Base-by-base conservation (phyloP, 1,140 invertebrate genomes). In the Pseudomyrmex gracilis region DNA sequence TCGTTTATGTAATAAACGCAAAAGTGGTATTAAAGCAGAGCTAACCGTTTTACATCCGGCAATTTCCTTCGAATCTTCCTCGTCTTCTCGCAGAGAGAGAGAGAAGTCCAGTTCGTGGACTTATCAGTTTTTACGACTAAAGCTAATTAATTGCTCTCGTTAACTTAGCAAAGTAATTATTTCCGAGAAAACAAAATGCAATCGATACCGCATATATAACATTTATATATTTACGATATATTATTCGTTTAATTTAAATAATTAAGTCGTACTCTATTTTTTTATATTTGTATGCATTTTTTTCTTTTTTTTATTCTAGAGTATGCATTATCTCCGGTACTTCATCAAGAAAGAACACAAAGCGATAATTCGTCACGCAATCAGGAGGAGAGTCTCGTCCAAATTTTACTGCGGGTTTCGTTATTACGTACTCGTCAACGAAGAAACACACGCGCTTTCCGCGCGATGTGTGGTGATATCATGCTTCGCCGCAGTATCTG, bases 1-100 rank as follows among this genome's bases (percentile, higher is more conserved):
- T 80, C 66, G 15, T 70, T 80, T 80, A 49, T 80, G 66, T 58
- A 80, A 80, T 70, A 57, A 34, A 55, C 53, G 34, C 34, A 17
- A 55, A 24, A 55, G 66, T 58, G 51, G 43, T 20, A 10, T 45
- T 68, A 43, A 76, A 43, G 74, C 13, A 66, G 45, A 57, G 9
- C 9, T 20, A 10, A 13, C 20, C 34, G 34, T 45, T 67, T 43
- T 51, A 76, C 73, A 20, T 77, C 73, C 51, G 17, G 51, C 12
- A 58, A 70, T 70, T 78, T 70, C 4, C 5, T 34, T 51, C 76
- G 76, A 24, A n/a, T 22, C 66, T 22, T 8, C 66, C 24, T 8
- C 45, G 3, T 34, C 17, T 70, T 34, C 17, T 70, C 49, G 15
- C 61, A 0, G 4, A n/a, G n/a, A n/a, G n/a, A n/a, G n/a, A n/a